Base-by-base conservation (phyloP, 2,113 vertebrate genomes). In the Cottus gobio region DNA sequence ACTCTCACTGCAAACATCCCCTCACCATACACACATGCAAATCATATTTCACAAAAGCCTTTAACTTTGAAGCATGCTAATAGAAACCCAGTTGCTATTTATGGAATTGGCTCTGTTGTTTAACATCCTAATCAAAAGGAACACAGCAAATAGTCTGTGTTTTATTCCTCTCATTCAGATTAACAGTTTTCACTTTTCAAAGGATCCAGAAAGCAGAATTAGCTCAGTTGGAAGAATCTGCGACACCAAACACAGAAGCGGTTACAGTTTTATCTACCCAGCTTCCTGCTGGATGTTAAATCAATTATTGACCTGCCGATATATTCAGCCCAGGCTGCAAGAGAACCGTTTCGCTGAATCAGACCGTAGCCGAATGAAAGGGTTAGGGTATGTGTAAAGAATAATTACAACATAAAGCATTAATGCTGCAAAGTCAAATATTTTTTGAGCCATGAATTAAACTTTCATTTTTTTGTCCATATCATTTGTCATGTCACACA, bases 281-380 rank as follows among this genome's bases (percentile, higher is more conserved):
- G 70, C 71, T 77, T 81, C 61, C 68, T 50, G 36, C 61, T 79
- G 30, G 66, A 68, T 65, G 73, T 44, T 68, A 30, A 83, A 89
- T 84, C 62, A 82, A 58, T 85, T 86, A 72, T 57, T 80, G 77
- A 72, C 77, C 76, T 84, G 65, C 52, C 80, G 82, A 80, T 82
- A 79, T 63, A 79, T 85, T 87, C 70, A 77, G 74, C 74, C 36
- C 37, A 80, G 46, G 13, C 69, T 30, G 44, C 76, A 74, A 65
- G 58, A 50, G 60, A 74, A 44, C 22, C 66, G 63, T 71, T 69
- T 69, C 24, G 26, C 76, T 46, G 77, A 72, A 82, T 79, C 84
- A 82, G 70, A 82, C 52, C 65, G 44, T 11, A 72, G 69, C 71
- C 63, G 73, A 46, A 36, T 71, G 75, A 80, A 48, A 58, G 58